Evolutionary conservation across 2,113 vertebrate genomes (phyloP).

Genomic region (Crotalus viridis): DNA sequence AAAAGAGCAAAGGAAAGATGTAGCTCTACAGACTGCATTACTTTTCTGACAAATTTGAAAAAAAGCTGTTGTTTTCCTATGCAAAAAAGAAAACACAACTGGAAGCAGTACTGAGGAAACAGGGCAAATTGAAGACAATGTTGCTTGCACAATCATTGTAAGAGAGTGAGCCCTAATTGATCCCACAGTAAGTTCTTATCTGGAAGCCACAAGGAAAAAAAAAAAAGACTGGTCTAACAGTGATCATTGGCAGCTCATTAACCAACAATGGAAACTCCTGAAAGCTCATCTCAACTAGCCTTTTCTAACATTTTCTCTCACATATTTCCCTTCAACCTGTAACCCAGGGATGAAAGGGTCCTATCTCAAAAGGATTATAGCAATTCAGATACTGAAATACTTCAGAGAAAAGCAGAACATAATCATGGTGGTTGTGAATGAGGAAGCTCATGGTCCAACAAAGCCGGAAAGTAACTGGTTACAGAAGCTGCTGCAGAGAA

Average conservation of each 20-base stretch:
- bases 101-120: neutral
- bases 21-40: neutral
- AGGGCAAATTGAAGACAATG: neutral
- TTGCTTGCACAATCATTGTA: neutral
- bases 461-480: no score
- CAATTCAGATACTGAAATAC: neutral
- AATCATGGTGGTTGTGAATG: no score
- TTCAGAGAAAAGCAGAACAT: neutral
- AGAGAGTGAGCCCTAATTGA: neutral
- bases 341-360: neutral
- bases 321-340: neutral
- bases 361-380: neutral
- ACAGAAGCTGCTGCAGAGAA: no score
- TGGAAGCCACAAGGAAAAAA: neutral
- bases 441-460: no score
- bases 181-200: neutral
- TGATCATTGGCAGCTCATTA: neutral
- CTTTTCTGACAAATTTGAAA: neutral
- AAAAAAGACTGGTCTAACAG: neutral
- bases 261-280: neutral
- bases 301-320: no score
- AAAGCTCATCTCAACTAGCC: neutral
- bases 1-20: neutral
- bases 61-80: neutral
- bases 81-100: neutral